Base-by-base conservation (phyloP, 1,140 invertebrate genomes). In the Caenorhabditis remanei region DNA sequence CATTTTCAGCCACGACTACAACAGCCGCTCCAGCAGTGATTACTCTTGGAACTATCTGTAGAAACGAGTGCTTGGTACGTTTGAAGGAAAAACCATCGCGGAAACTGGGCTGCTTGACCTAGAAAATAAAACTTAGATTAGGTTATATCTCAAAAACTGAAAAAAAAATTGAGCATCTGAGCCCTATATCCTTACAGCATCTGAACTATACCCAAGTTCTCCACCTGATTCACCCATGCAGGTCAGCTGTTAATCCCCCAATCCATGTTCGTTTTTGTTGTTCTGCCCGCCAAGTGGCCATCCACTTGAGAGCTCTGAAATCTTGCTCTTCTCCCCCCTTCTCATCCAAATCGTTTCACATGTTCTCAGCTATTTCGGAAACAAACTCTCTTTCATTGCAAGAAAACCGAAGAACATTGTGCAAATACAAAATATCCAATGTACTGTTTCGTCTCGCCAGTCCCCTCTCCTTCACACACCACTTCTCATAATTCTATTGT, bases 361-460 rank as follows among this genome's bases (percentile, higher is more conserved):
- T 48, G 71, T 79, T 79, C 71, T 79, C 41, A 50, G 43, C 71
- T 79, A 79, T 79, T 79, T 79, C 71, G 71, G 71, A 79, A 50
- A 65, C 61, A 65, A 65, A 65, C 63, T 65, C 41, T 71, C 21
- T 32, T 32, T 24, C 6, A 50, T 21, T 53, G 71, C 46, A 46
- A 50, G 71, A 50, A 79, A 79, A 79, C 71, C 46, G 71, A 79
- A 79, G 71, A 79, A 79, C 71, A 79, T 79, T 79, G 71, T 79
- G 71, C 46, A 79, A 79, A 79, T 50, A 79, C 13, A 46, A n/a
- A 43, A 9, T 50, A 21, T 53, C 46, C 71, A 63, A 63, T 63
- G 61, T 32, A 63, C 71, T 41, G 9, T 79, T 13, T 46, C 9
- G 6, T 46, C 65, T 9, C 65, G 11, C n/a, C 14, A 5, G 7